A percentile compares a stretch with the other conserved stretches of the same genome.
These are phyloP conservation scores for Ametastegia equiseti DNA, from an alignment of 2,888 invertebrate genomes.

Conservation along the genomic window DNA sequence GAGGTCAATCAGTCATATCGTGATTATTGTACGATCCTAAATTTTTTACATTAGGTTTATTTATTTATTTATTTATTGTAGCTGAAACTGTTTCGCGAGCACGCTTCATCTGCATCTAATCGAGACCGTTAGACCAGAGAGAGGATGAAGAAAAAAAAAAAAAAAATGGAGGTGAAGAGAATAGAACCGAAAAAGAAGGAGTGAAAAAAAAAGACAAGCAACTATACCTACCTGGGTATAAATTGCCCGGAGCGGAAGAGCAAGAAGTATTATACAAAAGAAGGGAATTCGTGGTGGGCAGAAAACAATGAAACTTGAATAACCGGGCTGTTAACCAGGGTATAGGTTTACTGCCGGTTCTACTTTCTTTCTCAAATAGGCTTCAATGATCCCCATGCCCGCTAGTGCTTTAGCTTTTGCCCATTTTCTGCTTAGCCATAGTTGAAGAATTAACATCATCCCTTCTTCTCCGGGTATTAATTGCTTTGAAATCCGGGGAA, in stretches of 20 bases:
- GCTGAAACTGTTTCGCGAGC: slow-evolving; percentile 16
- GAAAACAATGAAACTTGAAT: slow-evolving; percentile 45
- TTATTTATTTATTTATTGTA: too few species aligned
- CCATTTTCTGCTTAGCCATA: neutral
- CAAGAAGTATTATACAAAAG: slow-evolving; percentile 34
- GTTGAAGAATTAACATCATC: neutral
- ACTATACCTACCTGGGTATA: neutral
- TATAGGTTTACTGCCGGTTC: slow-evolving; percentile 9
- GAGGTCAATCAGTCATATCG: slow-evolving; percentile 20
- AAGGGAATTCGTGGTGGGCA: slow-evolving; percentile 34
- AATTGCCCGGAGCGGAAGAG: slow-evolving; percentile 23
- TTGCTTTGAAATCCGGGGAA: neutral
- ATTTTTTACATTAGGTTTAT: neutral
- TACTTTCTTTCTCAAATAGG: slow-evolving; percentile 28
- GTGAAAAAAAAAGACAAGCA: neutral
- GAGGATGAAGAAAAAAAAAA: neutral
- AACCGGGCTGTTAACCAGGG: slow-evolving; percentile 36
- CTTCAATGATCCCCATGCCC: slow-evolving; percentile 24
- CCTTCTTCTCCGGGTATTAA: slow-evolving; percentile 3
- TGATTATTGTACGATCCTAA: neutral
- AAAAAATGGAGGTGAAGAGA: neutral
- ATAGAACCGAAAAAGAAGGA: neutral
- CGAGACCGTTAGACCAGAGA: slow-evolving; percentile 13
- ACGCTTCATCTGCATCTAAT: slow-evolving; percentile 17
- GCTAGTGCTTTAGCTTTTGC: neutral